A percentile compares a stretch with the other conserved stretches of the same genome.
These are phyloP conservation scores for Carterocephalus palaemon DNA, from an alignment of 2,888 invertebrate species.

Conservation along the genomic window DNA sequence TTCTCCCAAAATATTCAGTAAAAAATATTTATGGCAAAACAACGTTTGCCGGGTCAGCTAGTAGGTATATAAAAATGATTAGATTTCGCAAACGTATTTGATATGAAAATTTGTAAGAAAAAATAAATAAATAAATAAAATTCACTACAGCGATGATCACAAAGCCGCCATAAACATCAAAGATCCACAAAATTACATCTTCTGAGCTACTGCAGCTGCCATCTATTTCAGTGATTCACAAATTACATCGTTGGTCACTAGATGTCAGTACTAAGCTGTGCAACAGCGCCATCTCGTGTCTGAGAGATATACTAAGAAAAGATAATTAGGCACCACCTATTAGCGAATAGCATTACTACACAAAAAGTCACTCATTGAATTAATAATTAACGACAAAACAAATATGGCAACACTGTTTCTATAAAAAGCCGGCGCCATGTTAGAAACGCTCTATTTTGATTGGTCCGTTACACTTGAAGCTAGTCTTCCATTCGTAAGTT, in stretches of 20 bases:
- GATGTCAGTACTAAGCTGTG: constrained; percentile 33
- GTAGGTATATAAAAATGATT: too few species aligned
- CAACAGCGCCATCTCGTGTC: constrained; percentile 31
- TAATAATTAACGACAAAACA: not conserved
- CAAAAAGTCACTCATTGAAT: too few species aligned
- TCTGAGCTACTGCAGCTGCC: not conserved
- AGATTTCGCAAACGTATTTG: too few species aligned
- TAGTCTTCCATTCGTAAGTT: constrained; percentile 30
- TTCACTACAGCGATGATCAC: too few species aligned
- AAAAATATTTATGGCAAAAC: too few species aligned
- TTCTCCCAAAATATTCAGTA: too few species aligned
- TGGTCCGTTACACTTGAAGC: constrained; percentile 46
- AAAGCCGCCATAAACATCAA: too few species aligned
- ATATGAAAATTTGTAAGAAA: too few species aligned
- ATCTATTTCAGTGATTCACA: not conserved
- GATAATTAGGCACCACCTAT: not conserved
- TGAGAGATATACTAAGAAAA: constrained; percentile 20
- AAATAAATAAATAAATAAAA: too few species aligned
- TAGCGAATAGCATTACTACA: not conserved
- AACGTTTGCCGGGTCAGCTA: too few species aligned
- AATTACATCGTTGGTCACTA: constrained; percentile 24
- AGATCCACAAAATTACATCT: too few species aligned
- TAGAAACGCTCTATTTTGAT: constrained; percentile 61
- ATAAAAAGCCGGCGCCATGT: constrained; percentile 58
- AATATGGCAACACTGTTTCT: constrained; percentile 52